phyloP scores from a whole-genome alignment of 2,888 invertebrate genomes.

The Brachyopa scutellaris region DNA sequence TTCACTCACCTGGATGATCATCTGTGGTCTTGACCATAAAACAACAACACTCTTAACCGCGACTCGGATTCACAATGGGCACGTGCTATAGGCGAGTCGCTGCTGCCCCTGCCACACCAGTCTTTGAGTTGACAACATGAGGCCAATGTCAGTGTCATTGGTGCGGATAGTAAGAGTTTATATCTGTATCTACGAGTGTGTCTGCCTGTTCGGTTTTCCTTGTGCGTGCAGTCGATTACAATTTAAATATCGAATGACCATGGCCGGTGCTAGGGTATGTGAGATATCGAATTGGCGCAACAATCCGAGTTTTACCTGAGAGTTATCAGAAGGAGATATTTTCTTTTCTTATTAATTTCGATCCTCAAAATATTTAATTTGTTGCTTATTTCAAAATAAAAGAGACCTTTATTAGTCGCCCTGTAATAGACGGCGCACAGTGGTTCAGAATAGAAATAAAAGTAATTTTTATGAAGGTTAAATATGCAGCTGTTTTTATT shows the following conservation, averaged over 20 bases:
- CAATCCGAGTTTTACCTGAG: no score
- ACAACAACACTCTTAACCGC: not conserved
- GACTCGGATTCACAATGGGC: constrained; percentile 5
- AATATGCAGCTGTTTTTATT: no score
- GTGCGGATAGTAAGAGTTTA: not conserved
- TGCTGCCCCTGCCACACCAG: constrained; percentile 1
- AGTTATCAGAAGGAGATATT: no score
- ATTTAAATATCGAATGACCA: constrained; percentile 9
- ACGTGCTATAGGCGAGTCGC: constrained; percentile 27
- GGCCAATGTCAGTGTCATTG: constrained; percentile 17
- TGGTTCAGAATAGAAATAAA: no score
- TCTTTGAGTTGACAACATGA: constrained; percentile 23
- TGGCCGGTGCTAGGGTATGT: no score
- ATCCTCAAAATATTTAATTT: no score
- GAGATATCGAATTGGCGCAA: no score
- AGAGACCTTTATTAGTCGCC: no score
- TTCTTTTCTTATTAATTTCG: no score
- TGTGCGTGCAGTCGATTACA: constrained; percentile 19
- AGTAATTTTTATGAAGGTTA: no score
- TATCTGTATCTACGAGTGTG: not conserved
- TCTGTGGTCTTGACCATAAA: constrained; percentile 29
- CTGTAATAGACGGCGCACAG: no score
- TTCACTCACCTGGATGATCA: constrained; percentile 25
- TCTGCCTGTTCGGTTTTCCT: constrained; percentile 3
- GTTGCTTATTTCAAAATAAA: no score